These are phyloP conservation scores for Galleria mellonella DNA, from an alignment of 1,140 invertebrate species.

Conservation along the genomic window DNA sequence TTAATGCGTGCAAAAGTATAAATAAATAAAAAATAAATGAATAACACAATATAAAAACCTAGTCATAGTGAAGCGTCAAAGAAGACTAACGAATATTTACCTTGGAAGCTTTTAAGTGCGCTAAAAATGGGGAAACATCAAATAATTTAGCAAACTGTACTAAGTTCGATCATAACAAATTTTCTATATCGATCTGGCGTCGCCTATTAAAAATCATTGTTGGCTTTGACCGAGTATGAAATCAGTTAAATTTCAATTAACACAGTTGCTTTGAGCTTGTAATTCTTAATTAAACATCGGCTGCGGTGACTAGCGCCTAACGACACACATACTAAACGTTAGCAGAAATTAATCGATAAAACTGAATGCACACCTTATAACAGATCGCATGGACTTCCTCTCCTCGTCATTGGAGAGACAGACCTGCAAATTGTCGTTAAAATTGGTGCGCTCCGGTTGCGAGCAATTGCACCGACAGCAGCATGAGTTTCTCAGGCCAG, in stretches of 20 bases:
- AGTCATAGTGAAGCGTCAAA: conserved; percentile 8
- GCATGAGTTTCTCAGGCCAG: conserved; percentile 57
- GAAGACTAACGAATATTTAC: conserved; percentile 50
- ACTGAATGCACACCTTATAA: conserved; percentile 75
- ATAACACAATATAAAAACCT: background rate
- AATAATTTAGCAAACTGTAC: conserved; percentile 21
- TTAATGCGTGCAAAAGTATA: too few species aligned
- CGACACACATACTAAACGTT: conserved; percentile 18
- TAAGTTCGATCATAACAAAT: conserved; percentile 6
- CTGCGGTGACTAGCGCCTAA: background rate
- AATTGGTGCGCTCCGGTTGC: conserved; percentile 36
- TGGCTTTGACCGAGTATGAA: conserved; percentile 21
- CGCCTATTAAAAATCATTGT: background rate
- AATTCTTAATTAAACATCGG: conserved; percentile 22
- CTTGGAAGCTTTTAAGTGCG: conserved; percentile 64
- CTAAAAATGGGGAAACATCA: conserved; percentile 62
- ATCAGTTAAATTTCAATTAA: conserved; percentile 30
- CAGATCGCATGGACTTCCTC: conserved; percentile 76
- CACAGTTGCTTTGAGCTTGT: conserved; percentile 12
- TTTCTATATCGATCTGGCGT: conserved; percentile 10
- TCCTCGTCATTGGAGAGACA: conserved; percentile 69
- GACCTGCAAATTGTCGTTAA: conserved; percentile 73
- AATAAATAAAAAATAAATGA: too few species aligned
- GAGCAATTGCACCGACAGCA: conserved; percentile 52
- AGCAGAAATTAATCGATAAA: conserved; percentile 32